phyloP scores from a whole-genome alignment of 1,140 invertebrate species.

The Drosophila ambigua region DNA sequence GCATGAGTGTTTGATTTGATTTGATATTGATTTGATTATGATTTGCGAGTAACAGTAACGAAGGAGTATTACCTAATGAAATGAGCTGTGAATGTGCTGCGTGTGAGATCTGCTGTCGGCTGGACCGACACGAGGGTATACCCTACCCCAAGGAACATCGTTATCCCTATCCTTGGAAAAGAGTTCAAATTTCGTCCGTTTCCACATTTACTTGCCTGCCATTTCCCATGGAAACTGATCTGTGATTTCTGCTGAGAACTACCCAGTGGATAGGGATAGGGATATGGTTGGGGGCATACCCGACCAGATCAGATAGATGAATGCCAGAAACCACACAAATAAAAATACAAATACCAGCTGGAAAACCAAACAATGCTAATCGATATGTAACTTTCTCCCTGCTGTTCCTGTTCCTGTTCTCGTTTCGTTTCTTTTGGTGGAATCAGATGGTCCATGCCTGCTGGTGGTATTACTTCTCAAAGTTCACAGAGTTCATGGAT shows the following conservation, averaged over 20 bases:
- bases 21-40: constrained; percentile 36
- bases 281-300: constrained; percentile 12
- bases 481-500: constrained; percentile 98
- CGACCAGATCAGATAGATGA: constrained; percentile 8
- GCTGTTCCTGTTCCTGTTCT: neutral
- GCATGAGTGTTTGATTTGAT: constrained; percentile 54
- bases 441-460: constrained; percentile 94
- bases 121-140: neutral
- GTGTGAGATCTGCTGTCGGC: constrained; percentile 25
- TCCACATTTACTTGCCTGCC: neutral
- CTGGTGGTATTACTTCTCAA: constrained; percentile 99
- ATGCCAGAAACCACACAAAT: constrained; percentile 1
- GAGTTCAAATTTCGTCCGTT: no score
- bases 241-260: neutral
- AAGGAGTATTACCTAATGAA: constrained; percentile 7
- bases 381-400: constrained; percentile 24
- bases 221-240: no score
- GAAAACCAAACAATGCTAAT: constrained; percentile 25
- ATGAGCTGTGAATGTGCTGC: constrained; percentile 15
- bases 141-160: constrained; percentile 8
- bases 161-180: no score
- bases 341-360: neutral
- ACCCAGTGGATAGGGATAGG: neutral
- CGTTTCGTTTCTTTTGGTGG: no score
- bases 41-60: constrained; percentile 22